These are phyloP conservation scores for Rhyacophila evoluta DNA, from an alignment of 2,888 invertebrate species.

Conservation along the genomic window DNA sequence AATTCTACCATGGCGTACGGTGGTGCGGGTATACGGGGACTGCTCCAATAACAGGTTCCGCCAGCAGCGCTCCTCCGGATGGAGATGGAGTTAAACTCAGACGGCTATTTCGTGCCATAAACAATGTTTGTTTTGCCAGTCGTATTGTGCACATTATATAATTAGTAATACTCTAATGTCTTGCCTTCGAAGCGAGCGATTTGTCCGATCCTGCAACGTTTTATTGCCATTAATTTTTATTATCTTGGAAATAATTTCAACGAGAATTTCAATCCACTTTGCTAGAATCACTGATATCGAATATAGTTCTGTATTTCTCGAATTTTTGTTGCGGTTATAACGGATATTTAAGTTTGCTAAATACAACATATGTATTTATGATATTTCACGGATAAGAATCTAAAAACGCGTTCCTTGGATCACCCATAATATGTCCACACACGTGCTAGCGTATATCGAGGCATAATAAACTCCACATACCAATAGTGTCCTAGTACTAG, in stretches of 20 bases:
- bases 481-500: no score
- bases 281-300: no score
- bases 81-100: neutral
- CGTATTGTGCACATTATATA: neutral
- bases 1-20: neutral
- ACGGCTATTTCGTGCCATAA: slow-evolving; percentile 3
- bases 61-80: neutral
- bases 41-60: neutral
- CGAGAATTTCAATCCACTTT: neutral
- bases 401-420: no score
- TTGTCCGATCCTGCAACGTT: neutral
- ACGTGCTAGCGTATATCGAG: no score
- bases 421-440: no score
- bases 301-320: no score
- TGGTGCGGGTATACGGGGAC: neutral
- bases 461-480: no score
- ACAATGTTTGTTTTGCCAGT: slow-evolving; percentile 6
- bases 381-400: no score
- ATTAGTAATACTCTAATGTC: slow-evolving; percentile 9
- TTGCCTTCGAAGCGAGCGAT: neutral
- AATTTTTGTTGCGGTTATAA: no score
- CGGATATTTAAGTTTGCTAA: no score
- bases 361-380: no score
- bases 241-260: neutral
- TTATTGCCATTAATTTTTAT: neutral